Evolutionary conservation across 1,140 invertebrate genomes (phyloP).

Genomic region (Drosophila navojoa): DNA sequence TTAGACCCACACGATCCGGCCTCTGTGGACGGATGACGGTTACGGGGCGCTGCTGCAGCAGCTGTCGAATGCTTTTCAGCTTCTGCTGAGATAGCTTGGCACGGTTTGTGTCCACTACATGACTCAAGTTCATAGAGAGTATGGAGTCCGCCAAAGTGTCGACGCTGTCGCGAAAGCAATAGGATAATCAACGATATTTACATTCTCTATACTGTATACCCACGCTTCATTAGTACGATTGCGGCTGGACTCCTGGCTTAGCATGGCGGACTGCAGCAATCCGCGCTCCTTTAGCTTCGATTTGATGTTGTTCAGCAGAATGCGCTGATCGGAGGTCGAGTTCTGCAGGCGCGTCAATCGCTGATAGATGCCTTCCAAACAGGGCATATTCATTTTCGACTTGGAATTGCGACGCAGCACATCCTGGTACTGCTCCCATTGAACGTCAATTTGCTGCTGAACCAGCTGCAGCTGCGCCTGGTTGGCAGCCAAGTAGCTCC

Average conservation of each 20-base stretch:
- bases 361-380: slow-evolving; percentile 88
- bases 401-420: slow-evolving; percentile 84
- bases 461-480: slow-evolving; percentile 86
- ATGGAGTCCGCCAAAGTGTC: slow-evolving; percentile 79
- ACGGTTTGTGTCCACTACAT: slow-evolving; percentile 58
- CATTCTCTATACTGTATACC: slow-evolving; percentile 1
- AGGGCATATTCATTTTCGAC: slow-evolving; percentile 85
- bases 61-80: slow-evolving; percentile 55
- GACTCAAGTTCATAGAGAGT: slow-evolving; percentile 66
- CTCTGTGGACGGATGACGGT: slow-evolving; percentile 73
- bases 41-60: slow-evolving; percentile 60
- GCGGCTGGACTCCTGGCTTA: slow-evolving; percentile 58
- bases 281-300: slow-evolving; percentile 67
- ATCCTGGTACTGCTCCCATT: slow-evolving; percentile 86
- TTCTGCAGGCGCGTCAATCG: slow-evolving; percentile 87
- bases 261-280: slow-evolving; percentile 48
- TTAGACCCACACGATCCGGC: slow-evolving; percentile 74
- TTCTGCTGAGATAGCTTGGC: slow-evolving; percentile 62
- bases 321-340: slow-evolving; percentile 85
- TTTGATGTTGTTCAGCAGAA: slow-evolving; percentile 84
- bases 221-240: slow-evolving; percentile 59
- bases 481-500: slow-evolving; percentile 86
- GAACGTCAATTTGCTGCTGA: slow-evolving; percentile 86
- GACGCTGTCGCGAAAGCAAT: slow-evolving; percentile 32
- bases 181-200: neutral